Conservation (phyloP, 2,888 invertebrate species). For the Pteria penguin region DNA sequence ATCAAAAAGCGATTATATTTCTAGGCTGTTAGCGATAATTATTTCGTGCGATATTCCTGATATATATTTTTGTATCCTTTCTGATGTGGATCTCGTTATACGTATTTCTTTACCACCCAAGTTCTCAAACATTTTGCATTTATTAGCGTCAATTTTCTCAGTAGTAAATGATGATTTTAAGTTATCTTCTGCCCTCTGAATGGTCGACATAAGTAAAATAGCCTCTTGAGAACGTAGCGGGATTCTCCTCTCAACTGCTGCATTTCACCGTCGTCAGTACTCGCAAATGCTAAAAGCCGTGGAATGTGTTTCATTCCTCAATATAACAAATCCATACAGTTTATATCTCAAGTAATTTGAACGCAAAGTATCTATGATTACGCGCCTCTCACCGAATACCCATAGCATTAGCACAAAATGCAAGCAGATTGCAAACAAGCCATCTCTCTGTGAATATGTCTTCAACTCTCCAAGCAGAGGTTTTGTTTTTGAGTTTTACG, state of each 20-base stretch:
- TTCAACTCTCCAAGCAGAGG: too few species aligned
- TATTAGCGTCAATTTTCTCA: slow-evolving; percentile 31
- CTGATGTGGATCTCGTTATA: not conserved
- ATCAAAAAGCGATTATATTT: too few species aligned
- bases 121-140: slow-evolving; percentile 27
- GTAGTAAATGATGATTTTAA: slow-evolving; percentile 9
- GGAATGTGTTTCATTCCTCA: slow-evolving; percentile 17
- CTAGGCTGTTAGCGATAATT: too few species aligned
- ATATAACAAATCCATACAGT: not conserved
- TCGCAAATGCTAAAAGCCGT: slow-evolving; percentile 21
- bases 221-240: slow-evolving; percentile 20
- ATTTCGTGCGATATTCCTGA: too few species aligned
- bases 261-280: slow-evolving; percentile 29
- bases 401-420: too few species aligned
- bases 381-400: not conserved
- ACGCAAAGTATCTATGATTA: not conserved
- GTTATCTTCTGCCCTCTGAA: slow-evolving; percentile 8
- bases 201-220: slow-evolving; percentile 2
- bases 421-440: too few species aligned
- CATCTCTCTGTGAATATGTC: too few species aligned
- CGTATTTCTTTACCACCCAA: slow-evolving; percentile 23
- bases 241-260: slow-evolving; percentile 1
- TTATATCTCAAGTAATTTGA: not conserved
- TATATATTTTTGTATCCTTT: too few species aligned
- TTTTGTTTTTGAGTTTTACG: slow-evolving; percentile 18